phyloP scores from a whole-genome alignment of 2,888 invertebrate species.

The Dione vanillae region DNA sequence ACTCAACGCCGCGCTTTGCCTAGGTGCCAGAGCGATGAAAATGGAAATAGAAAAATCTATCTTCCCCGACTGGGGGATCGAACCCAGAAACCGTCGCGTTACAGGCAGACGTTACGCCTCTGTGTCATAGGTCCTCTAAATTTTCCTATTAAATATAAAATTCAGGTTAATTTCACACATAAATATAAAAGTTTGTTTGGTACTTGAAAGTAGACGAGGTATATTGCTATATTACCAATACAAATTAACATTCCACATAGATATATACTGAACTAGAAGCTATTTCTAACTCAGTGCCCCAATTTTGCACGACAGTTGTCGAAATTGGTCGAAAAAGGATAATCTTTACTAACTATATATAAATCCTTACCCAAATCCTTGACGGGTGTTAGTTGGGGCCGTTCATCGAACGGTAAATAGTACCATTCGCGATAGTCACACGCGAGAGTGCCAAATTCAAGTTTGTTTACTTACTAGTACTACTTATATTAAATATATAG shows the following conservation, averaged over 20 bases:
- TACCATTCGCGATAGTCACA: background rate
- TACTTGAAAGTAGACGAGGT: no score
- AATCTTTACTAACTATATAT: conserved; percentile 21
- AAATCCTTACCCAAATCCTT: conserved; percentile 12
- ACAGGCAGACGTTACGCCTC: no score
- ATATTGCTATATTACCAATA: no score
- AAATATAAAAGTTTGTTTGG: no score
- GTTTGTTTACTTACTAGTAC: background rate
- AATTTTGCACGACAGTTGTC: conserved; percentile 21
- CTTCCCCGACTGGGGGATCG: no score
- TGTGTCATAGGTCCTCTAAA: no score
- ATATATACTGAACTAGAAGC: conserved; percentile 1
- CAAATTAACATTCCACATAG: conserved; percentile 1
- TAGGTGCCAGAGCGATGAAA: no score
- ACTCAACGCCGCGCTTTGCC: no score
- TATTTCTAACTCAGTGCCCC: conserved; percentile 8
- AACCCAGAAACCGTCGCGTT: no score
- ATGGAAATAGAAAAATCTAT: no score
- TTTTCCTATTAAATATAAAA: no score
- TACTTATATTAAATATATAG: background rate
- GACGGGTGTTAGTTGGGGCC: conserved; percentile 16
- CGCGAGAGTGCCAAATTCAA: background rate
- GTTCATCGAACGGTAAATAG: conserved; percentile 12
- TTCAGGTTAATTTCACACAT: no score
- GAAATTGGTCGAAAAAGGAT: conserved; percentile 21